Percentiles rank a stretch among this genome's conserved stretches.
phyloP scores from a whole-genome alignment of 92 coral and sea anemone species.

The Actinostola sp. region DNA sequence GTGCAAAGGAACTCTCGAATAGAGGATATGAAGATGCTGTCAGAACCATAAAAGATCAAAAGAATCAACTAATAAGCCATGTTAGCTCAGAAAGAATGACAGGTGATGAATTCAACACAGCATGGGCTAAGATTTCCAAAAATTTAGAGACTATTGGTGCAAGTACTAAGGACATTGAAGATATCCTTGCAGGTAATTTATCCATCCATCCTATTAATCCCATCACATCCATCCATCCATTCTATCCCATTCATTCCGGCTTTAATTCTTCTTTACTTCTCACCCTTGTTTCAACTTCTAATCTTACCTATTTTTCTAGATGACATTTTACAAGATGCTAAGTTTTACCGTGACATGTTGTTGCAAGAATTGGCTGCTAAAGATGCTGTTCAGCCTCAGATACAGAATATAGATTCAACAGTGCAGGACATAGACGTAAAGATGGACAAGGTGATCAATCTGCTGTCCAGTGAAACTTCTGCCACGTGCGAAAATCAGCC shows the following conservation, averaged over 20 bases:
- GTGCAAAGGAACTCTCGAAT: slow-evolving; percentile 55
- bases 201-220: background rate
- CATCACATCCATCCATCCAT: no score
- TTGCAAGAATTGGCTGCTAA: slow-evolving; percentile 41
- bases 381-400: background rate
- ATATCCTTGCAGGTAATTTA: slow-evolving; percentile 45
- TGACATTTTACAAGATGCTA: slow-evolving; percentile 47
- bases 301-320: slow-evolving; percentile 30
- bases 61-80: slow-evolving; percentile 77
- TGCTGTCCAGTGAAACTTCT: background rate
- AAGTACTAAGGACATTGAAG: slow-evolving; percentile 51
- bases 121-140: slow-evolving; percentile 51
- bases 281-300: background rate
- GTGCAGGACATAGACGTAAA: slow-evolving; percentile 13
- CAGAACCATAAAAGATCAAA: slow-evolving; percentile 46
- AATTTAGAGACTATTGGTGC: slow-evolving; percentile 67
- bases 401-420: slow-evolving; percentile 33
- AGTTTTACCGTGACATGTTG: slow-evolving; percentile 64
- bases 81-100: slow-evolving; percentile 57
- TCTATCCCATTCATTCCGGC: no score
- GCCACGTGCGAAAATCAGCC: background rate
- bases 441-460: background rate
- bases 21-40: slow-evolving; percentile 59
- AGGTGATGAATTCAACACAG: slow-evolving; percentile 53
- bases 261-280: background rate